Percentiles rank a stretch among this genome's conserved stretches.
Evolutionary conservation across 2,113 vertebrate genomes (phyloP).

Genomic region (Caloenas nicobarica): DNA sequence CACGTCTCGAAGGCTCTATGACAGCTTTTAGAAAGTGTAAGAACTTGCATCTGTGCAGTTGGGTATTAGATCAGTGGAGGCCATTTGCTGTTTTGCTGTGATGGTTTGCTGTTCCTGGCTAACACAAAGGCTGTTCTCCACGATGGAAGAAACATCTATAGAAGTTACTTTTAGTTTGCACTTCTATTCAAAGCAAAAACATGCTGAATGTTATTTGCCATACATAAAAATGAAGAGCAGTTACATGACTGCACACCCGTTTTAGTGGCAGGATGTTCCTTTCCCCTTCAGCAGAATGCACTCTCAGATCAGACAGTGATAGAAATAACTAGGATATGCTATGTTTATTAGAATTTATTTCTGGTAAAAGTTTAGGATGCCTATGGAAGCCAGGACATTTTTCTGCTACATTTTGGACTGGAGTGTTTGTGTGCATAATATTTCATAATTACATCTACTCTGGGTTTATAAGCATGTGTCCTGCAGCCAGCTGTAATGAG

Average conservation of each 20-base stretch:
- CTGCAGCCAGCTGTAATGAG: neutral
- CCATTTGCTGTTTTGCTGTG: neutral
- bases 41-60: neutral
- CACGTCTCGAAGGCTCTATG: fast-evolving
- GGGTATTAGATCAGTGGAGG: neutral
- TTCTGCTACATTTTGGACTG: neutral
- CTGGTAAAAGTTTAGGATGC: neutral
- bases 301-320: neutral
- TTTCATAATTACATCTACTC: neutral
- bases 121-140: neutral
- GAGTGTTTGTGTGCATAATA: neutral
- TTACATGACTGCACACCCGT: neutral
- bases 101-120: neutral
- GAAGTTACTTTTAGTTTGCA: neutral
- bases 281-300: neutral
- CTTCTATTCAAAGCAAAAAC: neutral
- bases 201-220: neutral
- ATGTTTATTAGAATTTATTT: neutral
- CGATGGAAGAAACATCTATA: neutral
- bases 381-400: neutral
- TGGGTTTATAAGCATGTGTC: neutral
- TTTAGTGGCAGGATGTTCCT: neutral
- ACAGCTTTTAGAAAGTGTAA: neutral
- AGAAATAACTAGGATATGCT: neutral
- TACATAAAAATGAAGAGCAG: neutral